Evolutionary conservation across 1,140 invertebrate species (phyloP).

Genomic region (Drosophila funebris): DNA sequence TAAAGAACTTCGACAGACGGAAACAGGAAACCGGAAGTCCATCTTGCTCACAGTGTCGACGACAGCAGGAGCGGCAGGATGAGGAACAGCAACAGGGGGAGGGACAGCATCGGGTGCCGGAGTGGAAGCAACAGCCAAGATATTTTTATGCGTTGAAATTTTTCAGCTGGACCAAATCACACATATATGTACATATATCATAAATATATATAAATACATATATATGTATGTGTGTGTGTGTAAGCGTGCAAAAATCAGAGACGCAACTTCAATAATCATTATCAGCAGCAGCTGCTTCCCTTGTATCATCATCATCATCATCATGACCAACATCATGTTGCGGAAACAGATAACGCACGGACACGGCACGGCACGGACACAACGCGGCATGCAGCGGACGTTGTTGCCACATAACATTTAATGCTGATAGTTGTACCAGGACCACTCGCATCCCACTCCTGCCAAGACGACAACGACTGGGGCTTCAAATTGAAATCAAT

Average conservation of each 20-base stretch:
- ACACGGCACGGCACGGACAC: conserved; percentile 52
- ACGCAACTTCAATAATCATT: conserved; percentile 79
- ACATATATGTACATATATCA: conserved; percentile 48
- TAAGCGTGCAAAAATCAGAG: conserved; percentile 54
- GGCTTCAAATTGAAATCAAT: conserved; percentile 82
- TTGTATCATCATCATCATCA: conserved; percentile 30
- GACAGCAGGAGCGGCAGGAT: conserved; percentile 52
- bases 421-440: conserved; percentile 69
- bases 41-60: conserved; percentile 83
- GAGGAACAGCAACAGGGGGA: not conserved
- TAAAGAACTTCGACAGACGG: conserved; percentile 83
- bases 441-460: not conserved
- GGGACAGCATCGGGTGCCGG: not conserved
- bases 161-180: conserved; percentile 81
- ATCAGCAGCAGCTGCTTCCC: conserved; percentile 60
- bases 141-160: conserved; percentile 82
- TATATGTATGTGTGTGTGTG: conserved; percentile 32
- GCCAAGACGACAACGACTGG: conserved; percentile 60
- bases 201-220: conserved; percentile 32
- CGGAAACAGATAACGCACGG: conserved; percentile 81
- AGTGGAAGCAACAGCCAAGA: conserved; percentile 60
- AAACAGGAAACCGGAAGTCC: conserved; percentile 84
- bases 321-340: conserved; percentile 76
- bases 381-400: conserved; percentile 52
- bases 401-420: conserved; percentile 77